A percentile compares a stretch with the other conserved stretches of the same genome.
These are phyloP conservation scores for Gavialis gangeticus DNA, from an alignment of 2,113 vertebrate species.

Conservation along the genomic window DNA sequence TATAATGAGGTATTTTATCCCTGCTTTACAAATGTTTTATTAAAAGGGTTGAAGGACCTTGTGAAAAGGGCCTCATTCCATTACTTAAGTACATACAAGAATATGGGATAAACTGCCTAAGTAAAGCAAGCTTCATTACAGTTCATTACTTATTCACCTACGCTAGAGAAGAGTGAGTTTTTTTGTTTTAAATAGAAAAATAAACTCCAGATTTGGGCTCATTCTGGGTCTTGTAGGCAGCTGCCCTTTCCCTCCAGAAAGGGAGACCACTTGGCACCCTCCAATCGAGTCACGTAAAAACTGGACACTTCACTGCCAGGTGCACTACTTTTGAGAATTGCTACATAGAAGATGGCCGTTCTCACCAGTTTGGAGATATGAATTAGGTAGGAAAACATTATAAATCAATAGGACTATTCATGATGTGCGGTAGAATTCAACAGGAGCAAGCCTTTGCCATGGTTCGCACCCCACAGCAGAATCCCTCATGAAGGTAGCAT, in stretches of 20 bases:
- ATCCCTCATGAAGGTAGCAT: not conserved
- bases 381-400: not conserved
- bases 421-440: not conserved
- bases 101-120: not conserved
- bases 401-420: not conserved
- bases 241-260: not conserved
- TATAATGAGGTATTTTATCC: conserved; percentile 14
- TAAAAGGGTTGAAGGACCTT: conserved; percentile 11
- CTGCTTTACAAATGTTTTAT: conserved; percentile 42
- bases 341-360: not conserved
- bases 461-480: not conserved
- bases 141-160: not conserved
- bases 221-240: not conserved
- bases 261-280: not conserved
- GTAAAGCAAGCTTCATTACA: not conserved
- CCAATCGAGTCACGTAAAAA: not conserved
- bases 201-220: not conserved
- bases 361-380: not conserved
- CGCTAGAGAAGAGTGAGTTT: not conserved
- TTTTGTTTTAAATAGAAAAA: not conserved
- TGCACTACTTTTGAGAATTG: not conserved
- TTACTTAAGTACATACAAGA: not conserved
- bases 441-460: not conserved
- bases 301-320: not conserved
- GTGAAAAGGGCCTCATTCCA: not conserved